phyloP scores from a whole-genome alignment of 2,888 invertebrate species.

The Lithophane ornitopus region DNA sequence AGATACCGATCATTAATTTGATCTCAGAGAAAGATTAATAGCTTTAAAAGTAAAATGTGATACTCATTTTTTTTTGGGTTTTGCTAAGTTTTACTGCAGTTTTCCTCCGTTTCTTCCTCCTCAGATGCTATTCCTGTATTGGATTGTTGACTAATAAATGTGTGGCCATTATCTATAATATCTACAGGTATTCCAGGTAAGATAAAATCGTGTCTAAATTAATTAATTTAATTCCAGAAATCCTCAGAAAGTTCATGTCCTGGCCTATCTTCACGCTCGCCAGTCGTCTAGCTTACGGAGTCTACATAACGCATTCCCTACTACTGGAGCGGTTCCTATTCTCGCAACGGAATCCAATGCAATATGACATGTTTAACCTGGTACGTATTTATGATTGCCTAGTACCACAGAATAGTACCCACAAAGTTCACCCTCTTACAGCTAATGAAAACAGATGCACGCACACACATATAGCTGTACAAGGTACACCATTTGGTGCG shows the following conservation, averaged over 20 bases:
- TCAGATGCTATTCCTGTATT: background rate
- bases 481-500: no score
- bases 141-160: background rate
- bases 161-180: background rate
- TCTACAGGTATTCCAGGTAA: no score
- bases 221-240: constrained; percentile 32
- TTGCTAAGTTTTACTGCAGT: background rate
- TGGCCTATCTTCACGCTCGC: constrained; percentile 47
- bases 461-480: no score
- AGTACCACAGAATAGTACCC: background rate
- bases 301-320: constrained; percentile 56
- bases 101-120: background rate
- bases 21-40: constrained; percentile 33
- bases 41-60: constrained; percentile 7
- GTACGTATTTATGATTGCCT: constrained; percentile 37
- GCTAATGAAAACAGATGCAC: no score
- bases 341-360: constrained; percentile 52
- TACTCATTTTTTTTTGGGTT: no score
- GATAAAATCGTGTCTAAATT: background rate
- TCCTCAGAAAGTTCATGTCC: constrained; percentile 42
- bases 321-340: constrained; percentile 41
- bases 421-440: background rate
- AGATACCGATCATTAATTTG: constrained; percentile 49
- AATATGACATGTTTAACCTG: constrained; percentile 51
- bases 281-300: constrained; percentile 54